phyloP scores from a whole-genome alignment of 2,888 invertebrate species.

The Sphinx pinastri region DNA sequence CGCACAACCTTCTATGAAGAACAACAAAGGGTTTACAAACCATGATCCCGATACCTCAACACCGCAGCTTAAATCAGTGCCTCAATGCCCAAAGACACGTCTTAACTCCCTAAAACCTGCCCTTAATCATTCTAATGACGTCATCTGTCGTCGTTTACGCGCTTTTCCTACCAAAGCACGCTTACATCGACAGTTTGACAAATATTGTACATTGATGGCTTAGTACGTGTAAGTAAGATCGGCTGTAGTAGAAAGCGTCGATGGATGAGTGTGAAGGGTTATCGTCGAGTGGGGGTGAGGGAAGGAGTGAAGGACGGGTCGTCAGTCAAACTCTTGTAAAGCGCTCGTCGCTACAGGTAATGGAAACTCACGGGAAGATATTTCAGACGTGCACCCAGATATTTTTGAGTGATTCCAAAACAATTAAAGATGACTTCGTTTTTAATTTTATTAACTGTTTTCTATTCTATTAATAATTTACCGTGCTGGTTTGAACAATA shows the following conservation, averaged over 20 bases:
- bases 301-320: constrained; percentile 50
- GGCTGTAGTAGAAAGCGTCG: constrained; percentile 37
- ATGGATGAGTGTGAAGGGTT: constrained; percentile 43
- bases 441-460: too few species aligned
- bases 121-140: constrained; percentile 78
- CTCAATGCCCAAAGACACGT: constrained; percentile 64
- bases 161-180: constrained; percentile 43
- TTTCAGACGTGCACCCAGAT: constrained; percentile 30
- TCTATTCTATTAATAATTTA: too few species aligned
- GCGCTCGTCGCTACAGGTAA: constrained; percentile 62
- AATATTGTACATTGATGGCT: constrained; percentile 45
- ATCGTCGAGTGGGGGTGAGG: constrained; percentile 33
- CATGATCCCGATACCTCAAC: constrained; percentile 35
- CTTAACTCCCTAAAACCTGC: constrained; percentile 70
- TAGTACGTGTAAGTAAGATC: background rate
- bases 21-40: background rate
- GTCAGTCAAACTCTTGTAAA: constrained; percentile 69
- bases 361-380: constrained; percentile 47
- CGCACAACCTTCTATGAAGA: too few species aligned
- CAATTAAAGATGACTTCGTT: too few species aligned
- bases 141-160: constrained; percentile 74
- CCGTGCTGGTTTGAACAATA: too few species aligned
- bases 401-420: too few species aligned
- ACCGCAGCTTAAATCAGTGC: constrained; percentile 59
- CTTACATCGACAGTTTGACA: constrained; percentile 34